Evolutionary conservation across 2,888 invertebrate genomes (phyloP), one percentile per base, ranked within the genome.

Genomic region (Colletes collaris): DNA sequence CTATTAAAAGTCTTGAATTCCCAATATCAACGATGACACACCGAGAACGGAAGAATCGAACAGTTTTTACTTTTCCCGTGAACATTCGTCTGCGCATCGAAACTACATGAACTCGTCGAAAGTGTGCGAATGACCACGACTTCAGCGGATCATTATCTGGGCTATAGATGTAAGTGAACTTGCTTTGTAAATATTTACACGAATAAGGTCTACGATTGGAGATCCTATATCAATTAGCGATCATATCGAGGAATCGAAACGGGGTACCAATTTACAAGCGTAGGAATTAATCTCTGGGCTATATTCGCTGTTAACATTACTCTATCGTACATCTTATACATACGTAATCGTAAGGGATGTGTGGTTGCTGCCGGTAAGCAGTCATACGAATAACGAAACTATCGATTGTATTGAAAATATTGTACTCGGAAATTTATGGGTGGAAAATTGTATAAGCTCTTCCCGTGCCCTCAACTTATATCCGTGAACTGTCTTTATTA

Each of bases 81-180:
- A 40, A 40, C 4, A 40, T 40, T 40, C 3, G 7, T 40, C 40
- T 16, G 44, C 7, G 13, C 60, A 27, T 65, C n/a, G 44, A 67
- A 50, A 37, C 4, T 19, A 5, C 50, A 5, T 6, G 40, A 19
- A 19, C n/a, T 27, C n/a, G 60, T 56, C 35, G 44, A 74, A 78
- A 86, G 78, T 71, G 72, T 67, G 75, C 68, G 75, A 44, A 76
- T 66, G 73, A 78, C 76, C 65, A 67, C 72, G 76, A 79, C 63
- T 82, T 64, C 52, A 78, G 79, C 84, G 76, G 76, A 76, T 81
- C 64, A 81, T 80, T 80, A 84, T 67, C 76, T 78, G 68, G 81
- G 81, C 85, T 77, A 60, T 83, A 79, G 19, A 37, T 66, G 11
- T 81, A 84, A 83, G 74, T 52, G n/a, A 64, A 56, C 8, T 64